These are phyloP conservation scores for Sphecodes monilicornis DNA, from an alignment of 2,888 invertebrate genomes.

Conservation along the genomic window DNA sequence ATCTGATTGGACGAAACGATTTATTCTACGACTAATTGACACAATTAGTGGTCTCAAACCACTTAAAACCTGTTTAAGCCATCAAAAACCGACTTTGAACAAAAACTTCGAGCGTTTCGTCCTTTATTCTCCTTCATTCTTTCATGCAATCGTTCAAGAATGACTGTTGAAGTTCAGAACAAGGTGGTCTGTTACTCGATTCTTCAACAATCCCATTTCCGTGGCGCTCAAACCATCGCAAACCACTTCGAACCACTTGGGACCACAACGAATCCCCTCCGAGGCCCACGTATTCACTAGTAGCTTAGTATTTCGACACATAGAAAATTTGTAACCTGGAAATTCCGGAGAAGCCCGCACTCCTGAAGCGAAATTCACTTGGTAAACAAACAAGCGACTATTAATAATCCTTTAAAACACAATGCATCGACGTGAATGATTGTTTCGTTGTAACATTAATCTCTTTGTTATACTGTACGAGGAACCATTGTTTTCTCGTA, in stretches of 20 bases:
- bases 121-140: neutral
- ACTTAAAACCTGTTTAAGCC: neutral
- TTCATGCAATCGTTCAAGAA: neutral
- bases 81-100: neutral
- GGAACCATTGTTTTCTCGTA: neutral
- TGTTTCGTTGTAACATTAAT: too few species aligned
- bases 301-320: neutral
- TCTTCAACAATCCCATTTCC: neutral
- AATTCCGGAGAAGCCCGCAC: neutral
- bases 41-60: neutral
- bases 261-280: neutral
- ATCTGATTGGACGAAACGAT: neutral
- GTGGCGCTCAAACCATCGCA: neutral
- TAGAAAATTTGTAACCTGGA: neutral
- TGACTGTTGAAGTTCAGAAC: neutral
- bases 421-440: too few species aligned
- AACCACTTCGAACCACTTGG: neutral
- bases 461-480: too few species aligned
- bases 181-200: neutral
- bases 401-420: too few species aligned
- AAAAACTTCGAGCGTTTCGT: neutral
- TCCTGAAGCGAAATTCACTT: neutral
- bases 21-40: slow-evolving; percentile 7
- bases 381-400: neutral
- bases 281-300: neutral